Percentiles rank a stretch among this genome's conserved stretches.
Evolutionary conservation across 2,888 invertebrate species (phyloP).

Genomic region (Ophion obscuratus): DNA sequence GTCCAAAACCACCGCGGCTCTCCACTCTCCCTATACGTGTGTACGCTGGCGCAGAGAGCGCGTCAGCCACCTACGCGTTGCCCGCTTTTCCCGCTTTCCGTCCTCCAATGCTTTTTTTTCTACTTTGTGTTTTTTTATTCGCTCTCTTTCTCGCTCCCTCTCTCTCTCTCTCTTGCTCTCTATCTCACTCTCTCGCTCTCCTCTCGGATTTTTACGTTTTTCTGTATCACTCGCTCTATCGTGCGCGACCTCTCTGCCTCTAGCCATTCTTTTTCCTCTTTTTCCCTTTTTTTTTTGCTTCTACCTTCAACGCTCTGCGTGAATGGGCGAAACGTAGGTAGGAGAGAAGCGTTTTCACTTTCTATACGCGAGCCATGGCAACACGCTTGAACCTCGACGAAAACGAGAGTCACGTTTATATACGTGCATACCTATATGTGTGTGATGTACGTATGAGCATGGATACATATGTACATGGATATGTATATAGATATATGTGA

Average conservation of each 20-base stretch:
- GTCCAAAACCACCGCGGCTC: constrained; percentile 44
- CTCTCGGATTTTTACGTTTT: constrained; percentile 58
- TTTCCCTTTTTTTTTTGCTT: constrained; percentile 34
- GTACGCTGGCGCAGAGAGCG: constrained; percentile 7
- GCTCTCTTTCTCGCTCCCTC: constrained; percentile 66
- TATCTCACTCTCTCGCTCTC: constrained; percentile 62
- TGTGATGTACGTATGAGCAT: background rate
- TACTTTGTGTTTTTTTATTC: constrained; percentile 67
- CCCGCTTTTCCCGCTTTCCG: constrained; percentile 70
- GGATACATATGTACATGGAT: background rate
- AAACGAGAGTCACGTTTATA: constrained; percentile 81
- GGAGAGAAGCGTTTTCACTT: constrained; percentile 82
- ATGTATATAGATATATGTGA: background rate
- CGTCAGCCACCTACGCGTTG: constrained; percentile 61
- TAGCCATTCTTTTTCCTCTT: constrained; percentile 56
- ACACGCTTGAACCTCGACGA: constrained; percentile 75
- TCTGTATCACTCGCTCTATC: constrained; percentile 55
- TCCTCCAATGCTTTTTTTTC: constrained; percentile 64
- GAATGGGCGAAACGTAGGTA: constrained; percentile 84
- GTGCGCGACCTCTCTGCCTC: constrained; percentile 28
- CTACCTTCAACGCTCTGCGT: constrained; percentile 78
- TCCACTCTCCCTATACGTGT: constrained; percentile 20
- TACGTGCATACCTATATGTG: constrained; percentile 17
- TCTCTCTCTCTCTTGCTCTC: constrained; percentile 68
- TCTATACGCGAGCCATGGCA: constrained; percentile 78